Evolutionary conservation across 2,888 invertebrate genomes (phyloP), one percentile per base, ranked within the genome.

Genomic region (Drosophila incognita): DNA sequence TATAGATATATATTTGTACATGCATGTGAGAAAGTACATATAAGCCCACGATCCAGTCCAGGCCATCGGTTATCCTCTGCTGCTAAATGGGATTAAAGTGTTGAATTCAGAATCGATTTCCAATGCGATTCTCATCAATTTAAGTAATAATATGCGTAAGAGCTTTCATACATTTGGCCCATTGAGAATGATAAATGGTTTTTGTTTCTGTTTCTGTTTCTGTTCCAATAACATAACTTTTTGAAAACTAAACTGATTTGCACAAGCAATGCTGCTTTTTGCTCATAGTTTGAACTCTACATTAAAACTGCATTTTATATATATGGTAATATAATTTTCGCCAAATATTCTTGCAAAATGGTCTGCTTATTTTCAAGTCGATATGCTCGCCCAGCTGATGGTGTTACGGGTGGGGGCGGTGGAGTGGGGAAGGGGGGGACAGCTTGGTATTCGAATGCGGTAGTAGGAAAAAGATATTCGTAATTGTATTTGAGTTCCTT

Each of bases 401-500:
- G 24, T 18, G 36, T 52, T 15, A 36, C 6, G 15, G 36, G 3
- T 4, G 54, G 1, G 3, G 7, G 29, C 8, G 3, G 2, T 10
- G 10, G 4, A 15, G 1, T 2, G 3, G 46, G 15, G 0, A 13
- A 4, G 5, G 11, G 3, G 11, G 46, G 0, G 27, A 13, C 15
- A 7, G 36, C 8, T 15, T 46, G n/a, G 29, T 36, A 52, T 36
- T 52, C 7, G 63, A 76, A 69, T 61, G 53, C 48, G 49, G 48
- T 48, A 53, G 56, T 62, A 27, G 61, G 46, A 31, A 73, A 60
- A 54, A 46, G 13, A 40, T 68, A 66, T 61, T 71, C 52, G 49
- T 79, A 64, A 83, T 82, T 82, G 74, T 73, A 72, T 68, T 65
- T 74, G 77, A 78, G 70, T 77, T 74, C 68, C 64, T 69, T 83